Conservation (phyloP, 2,888 invertebrate genomes). For the Caenorhabditis virilis region DNA sequence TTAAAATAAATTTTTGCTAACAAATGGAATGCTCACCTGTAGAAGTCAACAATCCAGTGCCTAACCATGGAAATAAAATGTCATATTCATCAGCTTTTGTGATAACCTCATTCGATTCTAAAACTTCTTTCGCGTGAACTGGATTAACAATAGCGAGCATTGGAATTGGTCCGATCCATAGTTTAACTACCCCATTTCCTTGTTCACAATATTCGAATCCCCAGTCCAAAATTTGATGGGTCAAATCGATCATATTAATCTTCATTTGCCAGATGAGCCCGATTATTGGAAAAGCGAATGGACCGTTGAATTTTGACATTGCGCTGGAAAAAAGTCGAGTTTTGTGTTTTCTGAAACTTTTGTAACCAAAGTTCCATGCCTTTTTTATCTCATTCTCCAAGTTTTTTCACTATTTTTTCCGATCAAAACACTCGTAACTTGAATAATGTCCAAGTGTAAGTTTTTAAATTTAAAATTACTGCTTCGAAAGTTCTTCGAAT, state of each 20-base stretch:
- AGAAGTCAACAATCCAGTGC: slow-evolving; percentile 71
- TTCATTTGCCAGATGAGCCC: slow-evolving; percentile 26
- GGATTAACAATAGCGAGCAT: slow-evolving; percentile 41
- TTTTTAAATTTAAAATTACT: too few species aligned
- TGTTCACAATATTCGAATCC: slow-evolving; percentile 11
- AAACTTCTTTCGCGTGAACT: slow-evolving; percentile 49
- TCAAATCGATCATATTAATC: slow-evolving; percentile 12
- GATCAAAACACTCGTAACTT: too few species aligned
- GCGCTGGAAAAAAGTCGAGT: slow-evolving; percentile 5
- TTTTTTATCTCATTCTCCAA: too few species aligned
- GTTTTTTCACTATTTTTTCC: too few species aligned
- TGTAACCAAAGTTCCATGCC: too few species aligned
- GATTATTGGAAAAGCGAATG: slow-evolving; percentile 20
- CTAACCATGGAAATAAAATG: slow-evolving; percentile 71
- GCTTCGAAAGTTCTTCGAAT: too few species aligned
- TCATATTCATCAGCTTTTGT: slow-evolving; percentile 70
- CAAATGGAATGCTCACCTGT: too few species aligned
- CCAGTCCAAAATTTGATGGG: slow-evolving; percentile 6
- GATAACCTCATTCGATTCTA: slow-evolving; percentile 66
- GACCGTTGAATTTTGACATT: slow-evolving; percentile 18
- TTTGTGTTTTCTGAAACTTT: too few species aligned
- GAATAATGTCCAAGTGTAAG: too few species aligned
- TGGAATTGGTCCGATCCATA: slow-evolving; percentile 51
- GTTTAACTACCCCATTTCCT: slow-evolving; percentile 7
- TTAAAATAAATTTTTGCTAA: not conserved